Percentiles rank a stretch among this genome's conserved stretches.
Conservation (phyloP, 2,888 invertebrate genomes). For the Xestia rhomboidea region DNA sequence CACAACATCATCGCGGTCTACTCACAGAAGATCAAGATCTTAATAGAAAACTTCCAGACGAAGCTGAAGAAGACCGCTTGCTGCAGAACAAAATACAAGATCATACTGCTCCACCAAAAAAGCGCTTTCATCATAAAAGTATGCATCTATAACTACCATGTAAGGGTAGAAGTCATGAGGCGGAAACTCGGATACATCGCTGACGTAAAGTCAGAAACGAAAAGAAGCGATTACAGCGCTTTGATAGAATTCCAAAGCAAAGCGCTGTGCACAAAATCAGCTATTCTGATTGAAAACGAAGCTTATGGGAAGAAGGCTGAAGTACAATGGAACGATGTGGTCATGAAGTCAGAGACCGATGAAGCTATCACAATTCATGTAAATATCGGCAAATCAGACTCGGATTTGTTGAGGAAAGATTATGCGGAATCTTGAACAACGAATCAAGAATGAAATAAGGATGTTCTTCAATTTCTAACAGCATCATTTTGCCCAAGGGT, state of each 20-base stretch:
- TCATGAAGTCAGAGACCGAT: constrained; percentile 86
- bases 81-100: constrained; percentile 88
- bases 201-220: constrained; percentile 81
- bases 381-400: constrained; percentile 84
- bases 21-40: constrained; percentile 88
- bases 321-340: constrained; percentile 87
- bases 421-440: constrained; percentile 74
- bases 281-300: constrained; percentile 87
- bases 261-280: constrained; percentile 85
- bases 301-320: constrained; percentile 88
- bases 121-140: constrained; percentile 89
- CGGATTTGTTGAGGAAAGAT: constrained; percentile 77
- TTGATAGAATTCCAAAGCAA: constrained; percentile 88
- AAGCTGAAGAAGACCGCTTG: constrained; percentile 88
- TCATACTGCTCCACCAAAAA: constrained; percentile 85
- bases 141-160: constrained; percentile 88
- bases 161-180: constrained; percentile 87
- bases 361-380: constrained; percentile 89
- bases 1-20: constrained; percentile 88
- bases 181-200: constrained; percentile 86
- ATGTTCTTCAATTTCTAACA: constrained; percentile 57
- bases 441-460: constrained; percentile 27
- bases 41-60: constrained; percentile 88
- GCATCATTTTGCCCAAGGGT: constrained; percentile 36
- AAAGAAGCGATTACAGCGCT: constrained; percentile 87